A percentile compares a stretch with the other conserved stretches of the same genome.
These are phyloP conservation scores for Caenorhabditis sp. DNA, from an alignment of 2,888 invertebrate genomes.

Conservation along the genomic window DNA sequence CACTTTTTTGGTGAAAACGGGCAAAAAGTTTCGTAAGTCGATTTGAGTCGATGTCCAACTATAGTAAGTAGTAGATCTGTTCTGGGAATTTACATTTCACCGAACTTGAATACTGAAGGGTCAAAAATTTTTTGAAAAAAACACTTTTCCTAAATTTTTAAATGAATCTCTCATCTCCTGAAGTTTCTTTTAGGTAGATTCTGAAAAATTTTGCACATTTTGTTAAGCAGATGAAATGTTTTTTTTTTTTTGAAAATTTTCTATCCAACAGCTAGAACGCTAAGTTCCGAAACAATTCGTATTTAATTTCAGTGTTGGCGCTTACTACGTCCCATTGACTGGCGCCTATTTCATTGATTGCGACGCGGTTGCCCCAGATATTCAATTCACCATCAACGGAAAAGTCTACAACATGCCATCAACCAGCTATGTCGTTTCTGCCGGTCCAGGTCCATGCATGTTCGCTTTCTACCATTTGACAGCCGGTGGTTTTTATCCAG, in stretches of 20 bases:
- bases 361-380: slow-evolving; percentile 48
- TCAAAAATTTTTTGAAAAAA: no score
- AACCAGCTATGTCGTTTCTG: slow-evolving; percentile 49
- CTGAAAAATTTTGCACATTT: no score
- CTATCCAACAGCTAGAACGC: neutral
- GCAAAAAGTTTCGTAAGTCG: no score
- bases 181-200: no score
- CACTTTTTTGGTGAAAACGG: no score
- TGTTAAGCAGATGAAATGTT: no score
- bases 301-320: slow-evolving; percentile 51
- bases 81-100: no score
- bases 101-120: no score
- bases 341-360: slow-evolving; percentile 58
- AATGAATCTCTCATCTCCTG: no score
- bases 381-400: slow-evolving; percentile 59
- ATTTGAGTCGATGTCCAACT: no score
- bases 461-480: slow-evolving; percentile 53
- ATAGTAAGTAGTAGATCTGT: no score
- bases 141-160: no score
- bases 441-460: slow-evolving; percentile 54
- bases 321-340: slow-evolving; percentile 45
- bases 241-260: neutral
- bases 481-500: slow-evolving; percentile 54
- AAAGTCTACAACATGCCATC: slow-evolving; percentile 48
- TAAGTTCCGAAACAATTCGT: neutral